Evolutionary conservation across 2,888 invertebrate genomes (phyloP), one percentile per base, ranked within the genome.

Genomic region (Xestoiulus laeticollis): DNA sequence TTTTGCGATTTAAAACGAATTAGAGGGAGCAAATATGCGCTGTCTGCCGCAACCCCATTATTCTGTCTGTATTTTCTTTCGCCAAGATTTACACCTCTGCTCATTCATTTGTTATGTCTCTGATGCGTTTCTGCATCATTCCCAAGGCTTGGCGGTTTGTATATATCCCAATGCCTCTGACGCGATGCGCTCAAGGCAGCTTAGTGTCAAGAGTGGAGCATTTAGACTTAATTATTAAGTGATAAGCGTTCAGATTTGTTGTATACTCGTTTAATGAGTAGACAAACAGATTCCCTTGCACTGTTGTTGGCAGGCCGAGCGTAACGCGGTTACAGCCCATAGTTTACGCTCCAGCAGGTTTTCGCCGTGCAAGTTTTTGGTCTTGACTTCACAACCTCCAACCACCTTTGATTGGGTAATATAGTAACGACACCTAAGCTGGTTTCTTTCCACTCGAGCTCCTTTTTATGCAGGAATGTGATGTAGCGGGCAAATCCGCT

Each of bases 261-360:
- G 68, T 68, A 68, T 68, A 68, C 68, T 68, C 68, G 68, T 68
- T 68, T 68, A 68, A 68, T 68, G 68, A 68, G 68, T 68, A 68
- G 68, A 68, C 68, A 68, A 68, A 68, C 68, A 68, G 68, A 68
- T 68, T 68, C 68, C 68, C 68, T 68, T n/a, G 68, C 22, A 22
- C 68, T 68, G 68, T 68, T 68, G 68, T 68, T 68, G 68, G 26
- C 68, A 68, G 68, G 10, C 22, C 22, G 68, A 68, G 26, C 68
- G 68, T 68, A 68, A 26, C 68, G 68, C 68, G 22, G 22, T 68
- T 22, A 68, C 68, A 22, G 26, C 68, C 68, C 68, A 68, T 68
- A 68, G 68, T 68, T 68, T 68, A n/a, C 22, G 68, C 68, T 68
- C 68, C 68, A 12, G 68, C 22, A 22, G 68, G 10, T 68, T 68